Evolutionary conservation across 2,888 invertebrate genomes (phyloP).

Genomic region (Spialia ferax): DNA sequence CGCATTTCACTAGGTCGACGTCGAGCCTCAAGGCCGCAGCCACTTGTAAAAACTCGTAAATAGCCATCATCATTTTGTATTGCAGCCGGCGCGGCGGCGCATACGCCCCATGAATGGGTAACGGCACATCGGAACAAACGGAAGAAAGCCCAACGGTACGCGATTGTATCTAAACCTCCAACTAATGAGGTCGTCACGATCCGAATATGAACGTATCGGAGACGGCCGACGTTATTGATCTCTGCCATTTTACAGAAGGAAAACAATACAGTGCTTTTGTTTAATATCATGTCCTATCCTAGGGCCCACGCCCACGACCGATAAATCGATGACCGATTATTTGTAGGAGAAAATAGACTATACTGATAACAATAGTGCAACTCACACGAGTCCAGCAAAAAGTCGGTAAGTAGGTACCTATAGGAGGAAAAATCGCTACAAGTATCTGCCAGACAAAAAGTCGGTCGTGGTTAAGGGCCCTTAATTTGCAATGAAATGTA

Average conservation of each 20-base stretch:
- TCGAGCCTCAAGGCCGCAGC: slow-evolving; percentile 9
- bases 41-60: slow-evolving; percentile 1
- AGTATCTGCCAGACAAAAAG: too few relatives aligned
- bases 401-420: too few relatives aligned
- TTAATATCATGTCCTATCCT: too few relatives aligned
- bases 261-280: background rate
- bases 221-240: background rate
- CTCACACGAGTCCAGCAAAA: too few relatives aligned
- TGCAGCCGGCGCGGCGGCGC: slow-evolving; percentile 12
- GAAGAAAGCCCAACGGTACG: slow-evolving; percentile 76
- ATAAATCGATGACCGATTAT: too few relatives aligned
- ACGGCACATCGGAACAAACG: slow-evolving; percentile 49
- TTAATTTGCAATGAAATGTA: too few relatives aligned
- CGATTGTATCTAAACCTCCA: slow-evolving; percentile 64
- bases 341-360: too few relatives aligned
- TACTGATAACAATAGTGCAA: too few relatives aligned
- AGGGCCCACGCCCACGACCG: too few relatives aligned
- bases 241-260: background rate
- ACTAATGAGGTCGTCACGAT: slow-evolving; percentile 66
- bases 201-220: slow-evolving; percentile 43
- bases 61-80: slow-evolving; percentile 13
- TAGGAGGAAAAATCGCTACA: too few relatives aligned
- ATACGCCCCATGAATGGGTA: slow-evolving; percentile 47
- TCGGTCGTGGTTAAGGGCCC: too few relatives aligned
- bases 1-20: slow-evolving; percentile 14